Evolutionary conservation across 2,797 vertebrate genomes (phyloP).

Genomic region (Tapera naevia): DNA sequence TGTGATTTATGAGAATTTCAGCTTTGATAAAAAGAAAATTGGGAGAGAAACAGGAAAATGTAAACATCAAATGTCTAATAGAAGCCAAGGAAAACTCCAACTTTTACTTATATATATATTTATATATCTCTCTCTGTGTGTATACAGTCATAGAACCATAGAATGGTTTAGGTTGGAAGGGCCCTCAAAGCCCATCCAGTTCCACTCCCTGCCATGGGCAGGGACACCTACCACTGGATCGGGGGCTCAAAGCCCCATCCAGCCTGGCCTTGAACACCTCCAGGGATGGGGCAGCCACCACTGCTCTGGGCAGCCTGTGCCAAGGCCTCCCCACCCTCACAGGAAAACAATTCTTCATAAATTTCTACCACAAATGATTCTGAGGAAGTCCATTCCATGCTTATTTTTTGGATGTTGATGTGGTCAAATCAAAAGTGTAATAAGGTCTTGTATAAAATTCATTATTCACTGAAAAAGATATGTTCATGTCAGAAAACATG

Average conservation of each 20-base stretch:
- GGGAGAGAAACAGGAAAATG: background rate
- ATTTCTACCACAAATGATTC: background rate
- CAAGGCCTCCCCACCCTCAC: too few species aligned
- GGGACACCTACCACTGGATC: too few species aligned
- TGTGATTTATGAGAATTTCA: background rate
- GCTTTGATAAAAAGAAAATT: background rate
- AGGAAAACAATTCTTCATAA: too few species aligned
- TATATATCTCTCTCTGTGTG: fast-evolving
- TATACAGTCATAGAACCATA: background rate
- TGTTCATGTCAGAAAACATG: background rate
- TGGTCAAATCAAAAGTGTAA: background rate
- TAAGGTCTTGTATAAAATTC: background rate
- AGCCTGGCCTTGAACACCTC: too few species aligned
- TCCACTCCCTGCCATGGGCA: too few species aligned
- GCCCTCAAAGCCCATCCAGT: too few species aligned
- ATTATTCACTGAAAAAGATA: background rate
- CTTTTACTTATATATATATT: background rate
- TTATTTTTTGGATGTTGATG: background rate
- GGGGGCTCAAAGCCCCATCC: too few species aligned
- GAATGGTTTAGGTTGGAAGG: too few species aligned
- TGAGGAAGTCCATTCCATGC: background rate
- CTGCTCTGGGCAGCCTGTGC: too few species aligned
- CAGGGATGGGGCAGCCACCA: too few species aligned
- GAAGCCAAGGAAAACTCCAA: background rate
- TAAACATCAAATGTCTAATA: background rate